These are phyloP conservation scores for Lutjanus campechanus DNA, from an alignment of 2,797 vertebrate species.

Conservation along the genomic window DNA sequence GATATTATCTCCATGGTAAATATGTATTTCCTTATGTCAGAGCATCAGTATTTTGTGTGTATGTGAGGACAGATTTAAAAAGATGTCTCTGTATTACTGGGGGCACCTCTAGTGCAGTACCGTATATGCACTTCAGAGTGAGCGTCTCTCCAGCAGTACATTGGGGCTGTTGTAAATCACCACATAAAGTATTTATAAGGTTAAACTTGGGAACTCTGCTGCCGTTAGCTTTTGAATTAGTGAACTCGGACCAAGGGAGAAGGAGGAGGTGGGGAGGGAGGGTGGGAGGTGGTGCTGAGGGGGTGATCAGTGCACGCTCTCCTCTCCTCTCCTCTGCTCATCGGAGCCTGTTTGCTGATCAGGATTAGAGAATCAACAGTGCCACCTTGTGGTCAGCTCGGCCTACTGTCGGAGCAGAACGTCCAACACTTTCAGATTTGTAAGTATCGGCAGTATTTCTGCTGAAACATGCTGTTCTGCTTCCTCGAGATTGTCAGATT, in stretches of 20 bases:
- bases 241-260: slow-evolving; percentile 71
- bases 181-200: slow-evolving; percentile 84
- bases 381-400: slow-evolving; percentile 70
- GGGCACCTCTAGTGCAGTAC: slow-evolving; percentile 29
- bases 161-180: slow-evolving; percentile 76
- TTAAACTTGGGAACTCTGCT: slow-evolving; percentile 82
- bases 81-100: slow-evolving; percentile 39
- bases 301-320: slow-evolving; percentile 26
- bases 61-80: slow-evolving; percentile 33
- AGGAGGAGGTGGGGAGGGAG: slow-evolving; percentile 5
- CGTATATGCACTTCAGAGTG: slow-evolving; percentile 34
- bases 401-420: slow-evolving; percentile 8
- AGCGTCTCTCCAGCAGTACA: slow-evolving; percentile 62
- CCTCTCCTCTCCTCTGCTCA: slow-evolving; percentile 7
- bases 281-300: not conserved
- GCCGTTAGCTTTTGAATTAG: slow-evolving; percentile 81
- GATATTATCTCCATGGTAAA: not conserved
- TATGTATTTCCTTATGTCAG: not conserved
- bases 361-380: slow-evolving; percentile 72
- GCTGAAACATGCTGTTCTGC: slow-evolving; percentile 48
- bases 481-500: slow-evolving; percentile 15
- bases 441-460: slow-evolving; percentile 34
- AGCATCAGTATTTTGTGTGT: slow-evolving; percentile 4
- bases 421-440: not conserved
- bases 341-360: not conserved